These are phyloP conservation scores for Passer domesticus DNA, from an alignment of 2,113 vertebrate genomes.

Conservation along the genomic window DNA sequence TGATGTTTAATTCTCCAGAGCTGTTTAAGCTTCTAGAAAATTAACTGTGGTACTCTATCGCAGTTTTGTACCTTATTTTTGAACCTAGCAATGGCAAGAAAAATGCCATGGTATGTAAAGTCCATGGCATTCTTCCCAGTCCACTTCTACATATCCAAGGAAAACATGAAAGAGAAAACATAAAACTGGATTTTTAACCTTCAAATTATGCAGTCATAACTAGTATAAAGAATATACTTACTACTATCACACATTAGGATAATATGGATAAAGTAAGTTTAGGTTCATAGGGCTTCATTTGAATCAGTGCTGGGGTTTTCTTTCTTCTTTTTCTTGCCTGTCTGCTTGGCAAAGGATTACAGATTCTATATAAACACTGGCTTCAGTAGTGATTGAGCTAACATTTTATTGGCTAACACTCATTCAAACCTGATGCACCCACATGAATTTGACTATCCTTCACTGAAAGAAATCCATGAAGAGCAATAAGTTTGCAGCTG, in stretches of 20 bases:
- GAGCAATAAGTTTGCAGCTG: neutral
- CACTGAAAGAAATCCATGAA: neutral
- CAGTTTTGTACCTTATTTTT: neutral
- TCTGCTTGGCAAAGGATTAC: neutral
- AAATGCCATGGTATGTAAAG: neutral
- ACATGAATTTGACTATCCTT: neutral
- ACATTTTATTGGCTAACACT: neutral
- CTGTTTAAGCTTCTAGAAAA: neutral
- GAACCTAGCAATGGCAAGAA: neutral
- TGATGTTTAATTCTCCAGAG: neutral
- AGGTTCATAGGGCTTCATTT: neutral
- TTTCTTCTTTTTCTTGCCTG: neutral
- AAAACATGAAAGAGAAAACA: neutral
- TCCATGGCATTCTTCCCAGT: neutral
- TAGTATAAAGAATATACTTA: neutral
- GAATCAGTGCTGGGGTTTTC: neutral
- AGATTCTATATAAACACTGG: fast-evolving
- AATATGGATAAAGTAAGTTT: neutral
- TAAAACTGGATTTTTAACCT: neutral
- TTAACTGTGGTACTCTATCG: neutral
- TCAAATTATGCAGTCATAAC: neutral
- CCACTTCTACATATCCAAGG: neutral
- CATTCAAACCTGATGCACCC: neutral
- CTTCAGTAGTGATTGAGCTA: neutral
- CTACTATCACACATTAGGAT: too few relatives aligned